Base-by-base conservation (phyloP, 2,888 invertebrate genomes). In the Mesorhabditis spiculigera region DNA sequence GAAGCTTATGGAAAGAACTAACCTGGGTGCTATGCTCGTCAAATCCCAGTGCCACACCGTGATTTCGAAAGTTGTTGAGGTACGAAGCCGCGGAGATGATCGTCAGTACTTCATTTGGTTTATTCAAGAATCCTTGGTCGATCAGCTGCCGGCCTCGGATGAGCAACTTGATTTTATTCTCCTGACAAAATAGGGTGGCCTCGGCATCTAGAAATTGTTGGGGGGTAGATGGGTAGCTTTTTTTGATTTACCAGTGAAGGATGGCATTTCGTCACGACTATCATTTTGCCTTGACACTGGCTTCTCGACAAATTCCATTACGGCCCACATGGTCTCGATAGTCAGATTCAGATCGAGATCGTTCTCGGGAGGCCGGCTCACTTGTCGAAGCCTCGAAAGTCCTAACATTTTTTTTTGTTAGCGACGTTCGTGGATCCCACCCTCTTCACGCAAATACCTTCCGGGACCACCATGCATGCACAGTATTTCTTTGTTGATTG, bases 381-480 rank as follows among this genome's bases (percentile, higher is more conserved):
- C 28, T 28, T 28, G 28, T 28, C 28, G 28, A 28, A 28, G 28
- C 28, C 28, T 28, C 28, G 28, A 28, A 28, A 28, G 28, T 28
- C 28, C 28, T 28, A 3, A 28, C 28, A 28, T 28, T 28, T 28
- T 28, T 28, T 28, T 28, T 28, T 28, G 28, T 28, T 28, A 28
- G 28, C 28, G 28, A 1, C 1, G 1, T 28, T 28, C 28, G 28
- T 28, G 28, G 28, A 28, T 3, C 62, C 61, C 16, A n/a, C 69
- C 76, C 4, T 58, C 62, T 63, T 73, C 69, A 8, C 69, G 62
- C 6, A 81, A 58, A 43, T 66, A 65, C 8, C 75, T 75, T 5
- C 81, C 81, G 45, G 79, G 79, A 4, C 79, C 81, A 0, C 79
- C 81, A 3, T 76, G 74, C 65, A 81, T 73, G 65, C 78, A 78